Base-by-base conservation (phyloP, 2,888 invertebrate species). In the Lypha dubia region DNA sequence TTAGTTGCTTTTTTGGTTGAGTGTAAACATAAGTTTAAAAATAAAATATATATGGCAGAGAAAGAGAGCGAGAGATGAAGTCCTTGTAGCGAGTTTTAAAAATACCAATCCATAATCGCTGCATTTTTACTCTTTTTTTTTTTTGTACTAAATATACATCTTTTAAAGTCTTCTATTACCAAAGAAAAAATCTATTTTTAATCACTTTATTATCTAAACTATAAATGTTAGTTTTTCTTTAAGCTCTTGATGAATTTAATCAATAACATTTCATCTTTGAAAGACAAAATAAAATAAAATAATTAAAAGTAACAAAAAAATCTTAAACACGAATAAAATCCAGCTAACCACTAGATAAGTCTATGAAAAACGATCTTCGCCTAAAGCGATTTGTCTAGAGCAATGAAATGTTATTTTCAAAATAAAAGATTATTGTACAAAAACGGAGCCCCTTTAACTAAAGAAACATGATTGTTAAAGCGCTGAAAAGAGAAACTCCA, bases 181-280 rank as follows among this genome's bases (percentile, higher is more conserved):
- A 28, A 53, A 67, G 60, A 76, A 74, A 65, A 49, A 53, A 65
- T 60, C 11, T 35, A 11, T 65, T 73, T 28, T 74, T 65, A 81
- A 84, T 84, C 81, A 81, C 84, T 84, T 81, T 73, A 81, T 84
- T 77, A 81, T 84, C 77, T 68, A n/a, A 49, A 11, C 28, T 58
- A 63, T 44, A 32, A 41, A 49, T 62, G 22, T 67, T 44, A 41
- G 22, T 60, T 74, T 56, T 49, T n/a, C n/a, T n/a, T 60, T 41
- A 38, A 49, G 9, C 8, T 51, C 41, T 67, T 63, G 41, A 46
- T 38, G 71, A 38, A 73, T 56, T 63, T 75, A 71, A 84, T 84
- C 81, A 81, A 81, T 62, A 68, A 62, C 63, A 63, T 84, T 81
- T 77, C 81, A 84, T 84, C 84, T 81, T 46, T 22, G 22, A 60